phyloP scores from a whole-genome alignment of 1,140 invertebrate genomes.

The Calliphora vicina region DNA sequence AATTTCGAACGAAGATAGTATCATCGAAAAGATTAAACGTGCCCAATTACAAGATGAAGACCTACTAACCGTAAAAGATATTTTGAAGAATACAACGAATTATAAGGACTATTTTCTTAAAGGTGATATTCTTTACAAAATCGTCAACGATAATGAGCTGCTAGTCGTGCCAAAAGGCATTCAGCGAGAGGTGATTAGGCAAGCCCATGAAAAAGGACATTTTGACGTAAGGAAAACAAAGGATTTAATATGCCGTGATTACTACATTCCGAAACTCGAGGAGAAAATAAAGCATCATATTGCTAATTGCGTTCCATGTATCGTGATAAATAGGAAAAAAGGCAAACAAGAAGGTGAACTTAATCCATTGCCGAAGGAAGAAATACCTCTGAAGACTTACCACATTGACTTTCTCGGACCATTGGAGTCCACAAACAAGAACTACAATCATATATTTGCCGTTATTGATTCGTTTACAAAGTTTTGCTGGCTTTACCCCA shows the following conservation, averaged over 20 bases:
- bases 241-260: conserved; percentile 56
- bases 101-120: too few relatives aligned
- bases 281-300: conserved; percentile 54
- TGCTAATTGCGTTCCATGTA: conserved; percentile 51
- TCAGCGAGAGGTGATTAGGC: conserved; percentile 49
- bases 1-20: neutral
- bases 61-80: too few relatives aligned
- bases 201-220: conserved; percentile 57
- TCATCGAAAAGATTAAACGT: too few relatives aligned
- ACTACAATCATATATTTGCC: conserved; percentile 60
- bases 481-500: conserved; percentile 60
- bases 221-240: conserved; percentile 60
- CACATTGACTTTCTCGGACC: conserved; percentile 50
- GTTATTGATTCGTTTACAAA: conserved; percentile 62
- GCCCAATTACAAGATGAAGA: too few relatives aligned
- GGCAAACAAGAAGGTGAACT: conserved; percentile 62
- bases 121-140: too few relatives aligned
- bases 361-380: conserved; percentile 50
- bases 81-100: too few relatives aligned
- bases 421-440: conserved; percentile 52
- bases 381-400: conserved; percentile 46
- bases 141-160: neutral
- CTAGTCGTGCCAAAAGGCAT: conserved; percentile 50
- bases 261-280: conserved; percentile 56
- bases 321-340: conserved; percentile 48